Evolutionary conservation across 2,888 invertebrate species (phyloP).

Genomic region (Tipula unca): DNA sequence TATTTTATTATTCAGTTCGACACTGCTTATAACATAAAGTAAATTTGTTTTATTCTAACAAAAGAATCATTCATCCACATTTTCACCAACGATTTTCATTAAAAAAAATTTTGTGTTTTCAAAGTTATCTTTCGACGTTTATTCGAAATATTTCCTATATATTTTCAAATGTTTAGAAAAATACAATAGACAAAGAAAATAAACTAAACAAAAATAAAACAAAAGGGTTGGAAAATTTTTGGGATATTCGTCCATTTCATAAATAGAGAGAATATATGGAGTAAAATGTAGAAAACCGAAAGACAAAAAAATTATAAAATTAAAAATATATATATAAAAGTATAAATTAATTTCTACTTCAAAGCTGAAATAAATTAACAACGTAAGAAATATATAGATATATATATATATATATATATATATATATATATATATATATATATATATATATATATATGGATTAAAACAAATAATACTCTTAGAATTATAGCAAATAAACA

Average conservation of each 20-base stretch:
- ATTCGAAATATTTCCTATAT: neutral
- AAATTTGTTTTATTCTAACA: neutral
- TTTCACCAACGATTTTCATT: slow-evolving; percentile 23
- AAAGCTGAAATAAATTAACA: neutral
- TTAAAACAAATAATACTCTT: neutral
- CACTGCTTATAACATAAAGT: neutral
- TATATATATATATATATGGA: slow-evolving; percentile 22
- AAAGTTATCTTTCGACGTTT: neutral
- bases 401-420: slow-evolving; percentile 19
- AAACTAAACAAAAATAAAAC: neutral
- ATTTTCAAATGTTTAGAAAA: neutral
- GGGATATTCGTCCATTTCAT: neutral
- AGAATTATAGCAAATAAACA: neutral
- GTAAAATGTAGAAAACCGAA: neutral
- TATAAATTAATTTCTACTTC: neutral
- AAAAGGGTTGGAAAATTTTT: neutral
- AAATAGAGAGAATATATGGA: neutral
- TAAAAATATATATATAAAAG: neutral
- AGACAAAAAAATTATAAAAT: neutral
- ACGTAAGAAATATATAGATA: slow-evolving; percentile 23
- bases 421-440: slow-evolving; percentile 23
- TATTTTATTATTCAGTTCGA: neutral
- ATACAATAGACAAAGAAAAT: neutral
- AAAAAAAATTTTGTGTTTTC: neutral
- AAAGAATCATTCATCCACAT: neutral